Evolutionary conservation across 2,888 invertebrate species (phyloP).

Genomic region (Melinaea menophilus): DNA sequence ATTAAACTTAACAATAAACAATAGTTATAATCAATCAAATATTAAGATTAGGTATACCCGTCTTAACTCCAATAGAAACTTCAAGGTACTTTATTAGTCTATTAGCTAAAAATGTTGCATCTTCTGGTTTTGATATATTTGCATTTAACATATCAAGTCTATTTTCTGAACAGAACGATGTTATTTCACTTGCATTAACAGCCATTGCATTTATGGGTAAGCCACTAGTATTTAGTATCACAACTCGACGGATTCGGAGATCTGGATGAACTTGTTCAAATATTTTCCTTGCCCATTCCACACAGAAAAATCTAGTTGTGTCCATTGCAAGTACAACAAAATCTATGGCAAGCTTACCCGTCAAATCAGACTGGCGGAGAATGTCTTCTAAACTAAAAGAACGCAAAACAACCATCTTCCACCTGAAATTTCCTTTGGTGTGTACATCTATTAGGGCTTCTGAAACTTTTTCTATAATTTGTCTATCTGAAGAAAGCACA

Average conservation of each 20-base stretch:
- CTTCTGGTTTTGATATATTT: constrained; percentile 53
- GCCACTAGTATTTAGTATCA: constrained; percentile 65
- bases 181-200: constrained; percentile 56
- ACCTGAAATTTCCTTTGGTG: constrained; percentile 50
- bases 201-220: constrained; percentile 61
- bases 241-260: constrained; percentile 55
- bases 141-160: constrained; percentile 61
- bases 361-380: constrained; percentile 49
- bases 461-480: constrained; percentile 60
- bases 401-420: constrained; percentile 60
- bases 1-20: background rate
- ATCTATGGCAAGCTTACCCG: constrained; percentile 62
- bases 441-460: constrained; percentile 58
- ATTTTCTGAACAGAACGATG: constrained; percentile 53
- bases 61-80: constrained; percentile 61
- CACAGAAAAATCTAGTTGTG: constrained; percentile 59
- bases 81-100: constrained; percentile 62
- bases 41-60: constrained; percentile 69
- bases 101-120: constrained; percentile 52
- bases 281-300: constrained; percentile 61
- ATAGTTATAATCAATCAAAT: constrained; percentile 37
- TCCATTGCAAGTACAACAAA: constrained; percentile 65
- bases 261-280: constrained; percentile 65
- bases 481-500: constrained; percentile 58
- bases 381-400: constrained; percentile 58